Evolutionary conservation across 1,140 invertebrate species (phyloP).

Genomic region (Notospermus geniculatus): DNA sequence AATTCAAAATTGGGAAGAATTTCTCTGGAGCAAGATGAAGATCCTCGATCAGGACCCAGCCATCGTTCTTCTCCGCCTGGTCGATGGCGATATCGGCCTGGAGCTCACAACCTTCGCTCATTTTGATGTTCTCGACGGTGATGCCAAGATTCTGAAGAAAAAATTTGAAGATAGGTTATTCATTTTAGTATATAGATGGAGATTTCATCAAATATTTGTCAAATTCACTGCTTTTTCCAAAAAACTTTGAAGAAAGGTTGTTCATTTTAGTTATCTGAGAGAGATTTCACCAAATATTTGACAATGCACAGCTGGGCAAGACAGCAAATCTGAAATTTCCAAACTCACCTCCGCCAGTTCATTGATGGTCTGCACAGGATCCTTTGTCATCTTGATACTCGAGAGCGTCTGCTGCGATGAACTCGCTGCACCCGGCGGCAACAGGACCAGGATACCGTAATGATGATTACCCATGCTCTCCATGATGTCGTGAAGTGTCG

Average conservation of each 20-base stretch:
- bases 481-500: slow-evolving; percentile 32
- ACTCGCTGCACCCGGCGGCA: slow-evolving; percentile 33
- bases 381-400: slow-evolving; percentile 35
- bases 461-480: not conserved
- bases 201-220: too few species aligned
- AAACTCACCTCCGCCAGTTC: slow-evolving; percentile 44
- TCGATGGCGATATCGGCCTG: slow-evolving; percentile 44
- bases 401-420: slow-evolving; percentile 28
- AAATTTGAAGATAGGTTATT: not conserved
- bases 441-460: slow-evolving; percentile 40
- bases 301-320: too few species aligned
- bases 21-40: slow-evolving; percentile 41
- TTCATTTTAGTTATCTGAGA: too few species aligned
- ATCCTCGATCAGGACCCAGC: slow-evolving; percentile 49
- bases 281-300: too few species aligned
- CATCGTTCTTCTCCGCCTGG: slow-evolving; percentile 45
- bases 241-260: too few species aligned
- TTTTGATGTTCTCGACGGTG: slow-evolving; percentile 32
- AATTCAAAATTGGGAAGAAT: slow-evolving; percentile 36
- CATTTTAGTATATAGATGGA: too few species aligned
- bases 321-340: too few species aligned
- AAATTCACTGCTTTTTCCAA: too few species aligned
- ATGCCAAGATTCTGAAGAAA: slow-evolving; percentile 8
- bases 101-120: slow-evolving; percentile 41
- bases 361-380: slow-evolving; percentile 38